Evolutionary conservation across 2,888 invertebrate genomes (phyloP).

Genomic region (Eretmocerus hayati): DNA sequence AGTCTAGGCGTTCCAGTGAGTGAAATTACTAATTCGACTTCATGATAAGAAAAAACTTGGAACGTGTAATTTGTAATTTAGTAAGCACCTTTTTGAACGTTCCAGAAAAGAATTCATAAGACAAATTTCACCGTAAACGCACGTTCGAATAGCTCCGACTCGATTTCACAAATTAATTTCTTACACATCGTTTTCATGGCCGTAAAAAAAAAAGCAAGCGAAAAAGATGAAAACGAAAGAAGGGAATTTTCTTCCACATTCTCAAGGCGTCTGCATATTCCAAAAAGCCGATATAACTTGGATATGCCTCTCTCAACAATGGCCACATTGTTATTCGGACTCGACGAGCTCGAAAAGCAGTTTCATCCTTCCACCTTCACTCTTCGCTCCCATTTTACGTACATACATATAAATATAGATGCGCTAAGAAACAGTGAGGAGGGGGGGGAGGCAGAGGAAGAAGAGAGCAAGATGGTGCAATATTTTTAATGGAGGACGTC

Average conservation of each 20-base stretch:
- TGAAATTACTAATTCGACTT: too few relatives aligned
- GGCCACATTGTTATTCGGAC: slow-evolving; percentile 42
- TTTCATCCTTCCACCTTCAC: slow-evolving; percentile 4
- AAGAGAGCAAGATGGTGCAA: slow-evolving; percentile 44
- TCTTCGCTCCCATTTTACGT: background rate
- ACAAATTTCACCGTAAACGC: too few relatives aligned
- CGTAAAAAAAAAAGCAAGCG: slow-evolving; percentile 15
- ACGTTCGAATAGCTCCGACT: too few relatives aligned
- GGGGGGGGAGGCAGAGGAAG: too few relatives aligned
- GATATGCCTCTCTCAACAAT: slow-evolving; percentile 36
- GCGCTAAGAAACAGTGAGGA: too few relatives aligned
- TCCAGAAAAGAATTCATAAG: too few relatives aligned
- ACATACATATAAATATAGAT: background rate
- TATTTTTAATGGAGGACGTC: slow-evolving; percentile 47
- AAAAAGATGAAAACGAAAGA: background rate
- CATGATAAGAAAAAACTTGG: too few relatives aligned
- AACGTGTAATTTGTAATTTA: too few relatives aligned
- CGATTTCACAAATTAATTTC: too few relatives aligned
- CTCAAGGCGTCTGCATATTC: slow-evolving; percentile 36
- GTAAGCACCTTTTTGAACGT: too few relatives aligned
- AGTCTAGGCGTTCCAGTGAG: too few relatives aligned
- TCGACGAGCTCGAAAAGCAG: slow-evolving; percentile 24
- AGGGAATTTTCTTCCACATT: slow-evolving; percentile 10
- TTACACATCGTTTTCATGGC: slow-evolving; percentile 16
- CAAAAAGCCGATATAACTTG: slow-evolving; percentile 26